A percentile compares a stretch with the other conserved stretches of the same genome.
These are phyloP conservation scores for Notothenia rossii DNA, from an alignment of 2,113 vertebrate genomes.

Conservation along the genomic window DNA sequence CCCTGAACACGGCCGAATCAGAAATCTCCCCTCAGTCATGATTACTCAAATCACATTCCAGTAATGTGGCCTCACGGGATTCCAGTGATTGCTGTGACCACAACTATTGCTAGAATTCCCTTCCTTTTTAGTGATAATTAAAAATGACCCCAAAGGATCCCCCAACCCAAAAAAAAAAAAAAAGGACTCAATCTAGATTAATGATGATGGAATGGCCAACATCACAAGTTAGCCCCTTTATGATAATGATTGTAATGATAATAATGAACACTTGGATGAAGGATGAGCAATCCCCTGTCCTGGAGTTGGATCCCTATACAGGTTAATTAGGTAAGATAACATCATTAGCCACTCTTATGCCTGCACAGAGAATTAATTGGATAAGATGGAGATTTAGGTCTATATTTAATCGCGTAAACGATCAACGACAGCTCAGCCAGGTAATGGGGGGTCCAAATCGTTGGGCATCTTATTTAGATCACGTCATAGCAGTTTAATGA, in stretches of 20 bases:
- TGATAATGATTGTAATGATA: slow-evolving; percentile 84
- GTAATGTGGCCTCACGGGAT: slow-evolving; percentile 49
- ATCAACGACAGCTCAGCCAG: slow-evolving; percentile 78
- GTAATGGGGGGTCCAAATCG: slow-evolving; percentile 70
- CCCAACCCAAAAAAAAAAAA: slow-evolving; percentile 55
- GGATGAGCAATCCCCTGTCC: slow-evolving; percentile 84
- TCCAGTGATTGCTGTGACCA: slow-evolving; percentile 73
- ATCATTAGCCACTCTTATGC: slow-evolving; percentile 87
- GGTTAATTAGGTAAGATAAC: slow-evolving; percentile 91
- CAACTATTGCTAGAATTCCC: slow-evolving; percentile 71
- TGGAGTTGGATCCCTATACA: slow-evolving; percentile 85
- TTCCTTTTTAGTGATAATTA: slow-evolving; percentile 79
- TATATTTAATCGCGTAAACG: slow-evolving; percentile 85
- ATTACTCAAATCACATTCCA: slow-evolving; percentile 51
- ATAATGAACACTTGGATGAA: slow-evolving; percentile 86
- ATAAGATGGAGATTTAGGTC: slow-evolving; percentile 83
- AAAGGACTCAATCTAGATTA: slow-evolving; percentile 80
- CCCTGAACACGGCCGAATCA: slow-evolving; percentile 47
- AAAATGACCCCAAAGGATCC: slow-evolving; percentile 82
- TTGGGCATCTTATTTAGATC: slow-evolving; percentile 82
- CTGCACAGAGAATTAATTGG: slow-evolving; percentile 86
- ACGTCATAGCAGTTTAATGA: slow-evolving; percentile 78
- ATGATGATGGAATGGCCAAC: slow-evolving; percentile 78
- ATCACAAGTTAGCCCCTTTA: slow-evolving; percentile 83
- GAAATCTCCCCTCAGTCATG: slow-evolving; percentile 53